These are phyloP conservation scores for Lutjanus campechanus DNA, from an alignment of 2,797 vertebrate species.

Conservation along the genomic window DNA sequence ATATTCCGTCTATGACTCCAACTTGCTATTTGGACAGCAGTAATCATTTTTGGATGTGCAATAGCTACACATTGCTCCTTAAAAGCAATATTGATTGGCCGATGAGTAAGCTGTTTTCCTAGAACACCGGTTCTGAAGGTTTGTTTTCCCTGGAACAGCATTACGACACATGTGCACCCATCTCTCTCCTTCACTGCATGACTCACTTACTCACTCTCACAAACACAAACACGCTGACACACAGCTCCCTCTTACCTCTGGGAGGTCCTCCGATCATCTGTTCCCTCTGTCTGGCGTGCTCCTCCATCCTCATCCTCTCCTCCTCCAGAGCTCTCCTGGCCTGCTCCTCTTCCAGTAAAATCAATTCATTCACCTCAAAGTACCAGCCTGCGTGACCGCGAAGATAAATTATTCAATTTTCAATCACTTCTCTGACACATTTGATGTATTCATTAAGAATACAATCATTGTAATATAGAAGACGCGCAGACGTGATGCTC, in stretches of 20 bases:
- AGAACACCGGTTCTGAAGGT: slow-evolving; percentile 1
- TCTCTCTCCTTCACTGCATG: neutral
- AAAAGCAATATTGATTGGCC: slow-evolving; percentile 14
- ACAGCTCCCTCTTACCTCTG: slow-evolving; percentile 75
- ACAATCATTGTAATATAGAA: neutral
- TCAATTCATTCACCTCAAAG: slow-evolving; percentile 85
- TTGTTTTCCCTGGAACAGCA: slow-evolving; percentile 32
- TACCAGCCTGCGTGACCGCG: slow-evolving; percentile 78
- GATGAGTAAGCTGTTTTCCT: slow-evolving; percentile 42
- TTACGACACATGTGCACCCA: slow-evolving; percentile 7
- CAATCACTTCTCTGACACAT: slow-evolving; percentile 7
- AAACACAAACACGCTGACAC: slow-evolving; percentile 5
- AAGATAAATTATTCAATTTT: neutral
- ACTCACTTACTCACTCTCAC: slow-evolving; percentile 20
- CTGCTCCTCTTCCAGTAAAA: slow-evolving; percentile 80
- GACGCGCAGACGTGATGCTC: neutral
- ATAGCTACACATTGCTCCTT: too few relatives aligned
- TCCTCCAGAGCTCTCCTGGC: slow-evolving; percentile 81
- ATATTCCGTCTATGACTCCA: too few relatives aligned
- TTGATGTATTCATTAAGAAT: slow-evolving; percentile 3
- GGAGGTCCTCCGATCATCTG: slow-evolving; percentile 87
- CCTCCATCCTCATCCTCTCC: slow-evolving; percentile 83
- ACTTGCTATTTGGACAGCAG: too few relatives aligned
- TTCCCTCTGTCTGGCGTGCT: slow-evolving; percentile 78
- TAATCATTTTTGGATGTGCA: too few relatives aligned